Evolutionary conservation across 1,140 invertebrate genomes (phyloP).

Genomic region (Brachionus asplanchnoidis): DNA sequence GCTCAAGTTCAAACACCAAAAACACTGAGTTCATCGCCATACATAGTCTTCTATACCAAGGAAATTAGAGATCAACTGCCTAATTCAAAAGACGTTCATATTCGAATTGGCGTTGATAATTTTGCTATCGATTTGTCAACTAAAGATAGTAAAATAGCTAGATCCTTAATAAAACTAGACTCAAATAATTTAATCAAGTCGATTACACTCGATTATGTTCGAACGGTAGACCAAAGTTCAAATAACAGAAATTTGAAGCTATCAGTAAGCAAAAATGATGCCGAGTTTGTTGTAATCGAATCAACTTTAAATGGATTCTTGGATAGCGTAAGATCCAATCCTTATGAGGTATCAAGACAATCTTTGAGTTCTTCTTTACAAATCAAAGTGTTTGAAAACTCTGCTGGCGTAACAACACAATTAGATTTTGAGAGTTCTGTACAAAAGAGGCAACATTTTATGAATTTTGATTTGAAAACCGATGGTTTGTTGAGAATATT

Average conservation of each 20-base stretch:
- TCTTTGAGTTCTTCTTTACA: background rate
- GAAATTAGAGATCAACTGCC: background rate
- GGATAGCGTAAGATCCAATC: background rate
- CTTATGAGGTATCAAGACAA: slow-evolving; percentile 1
- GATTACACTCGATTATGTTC: background rate
- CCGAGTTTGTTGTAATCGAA: background rate
- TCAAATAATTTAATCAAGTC: background rate
- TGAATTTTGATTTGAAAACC: slow-evolving; percentile 7
- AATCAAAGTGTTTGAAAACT: slow-evolving; percentile 17
- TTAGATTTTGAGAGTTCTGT: background rate
- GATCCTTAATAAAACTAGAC: slow-evolving; percentile 6
- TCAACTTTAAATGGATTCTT: background rate
- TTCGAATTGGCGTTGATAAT: background rate
- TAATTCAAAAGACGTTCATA: background rate
- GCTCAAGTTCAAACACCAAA: background rate
- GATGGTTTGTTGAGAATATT: slow-evolving; percentile 5
- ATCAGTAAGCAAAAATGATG: background rate
- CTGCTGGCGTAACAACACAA: background rate
- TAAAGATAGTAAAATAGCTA: background rate
- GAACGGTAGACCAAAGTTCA: background rate
- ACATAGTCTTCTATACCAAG: background rate
- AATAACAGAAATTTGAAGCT: background rate
- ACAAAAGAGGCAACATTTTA: background rate
- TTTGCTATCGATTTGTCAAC: background rate
- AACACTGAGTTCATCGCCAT: background rate